Base-by-base conservation (phyloP, 2,888 invertebrate genomes). In the Diplolepis rosae region DNA sequence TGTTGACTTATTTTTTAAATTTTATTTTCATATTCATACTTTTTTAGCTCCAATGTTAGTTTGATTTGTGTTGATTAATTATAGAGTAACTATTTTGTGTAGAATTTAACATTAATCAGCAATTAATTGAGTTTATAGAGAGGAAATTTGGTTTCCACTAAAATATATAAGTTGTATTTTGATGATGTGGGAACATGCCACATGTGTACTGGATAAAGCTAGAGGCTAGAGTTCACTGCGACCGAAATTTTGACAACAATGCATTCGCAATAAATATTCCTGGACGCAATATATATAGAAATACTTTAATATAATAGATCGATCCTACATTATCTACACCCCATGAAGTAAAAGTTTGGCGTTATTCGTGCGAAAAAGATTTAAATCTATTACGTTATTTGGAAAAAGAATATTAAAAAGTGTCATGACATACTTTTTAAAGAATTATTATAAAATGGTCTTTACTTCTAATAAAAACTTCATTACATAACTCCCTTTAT, bases 261-360 rank as follows among this genome's bases (percentile, higher is more conserved):
- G 61, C 61, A 11, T 35, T 39, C 5, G 24, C 61, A 61, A 61
- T 61, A 61, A 61, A 61, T 61, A 61, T 61, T 61, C 61, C 4
- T 7, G n/a, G 24, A 39, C 24, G n/a, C 39, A 61, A 61, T 39
- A 39, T 56, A 56, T 22, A 56, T 56, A 56, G 22, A 56, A 13
- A 18, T 56, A 39, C 61, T 22, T 39, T 24, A 24, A 61, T 39
- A 61, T 39, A 61, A 61, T 61, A 61, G 39, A 39, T 61, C 39
- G 39, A 22, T 7, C n/a, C 61, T 5, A 39, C 61, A 61, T 61
- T 61, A 61, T 61, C 61, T 24, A 39, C 39, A 6, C 61, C 24
- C 61, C 61, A 61, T 61, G 39, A 61, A 61, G 61, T 39, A 39
- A 61, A 61, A 35, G 61, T 61, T 61, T 24, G 39, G 6, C 6